These are phyloP conservation scores for Isurus oxyrinchus DNA, from an alignment of 2,113 vertebrate species.

Conservation along the genomic window DNA sequence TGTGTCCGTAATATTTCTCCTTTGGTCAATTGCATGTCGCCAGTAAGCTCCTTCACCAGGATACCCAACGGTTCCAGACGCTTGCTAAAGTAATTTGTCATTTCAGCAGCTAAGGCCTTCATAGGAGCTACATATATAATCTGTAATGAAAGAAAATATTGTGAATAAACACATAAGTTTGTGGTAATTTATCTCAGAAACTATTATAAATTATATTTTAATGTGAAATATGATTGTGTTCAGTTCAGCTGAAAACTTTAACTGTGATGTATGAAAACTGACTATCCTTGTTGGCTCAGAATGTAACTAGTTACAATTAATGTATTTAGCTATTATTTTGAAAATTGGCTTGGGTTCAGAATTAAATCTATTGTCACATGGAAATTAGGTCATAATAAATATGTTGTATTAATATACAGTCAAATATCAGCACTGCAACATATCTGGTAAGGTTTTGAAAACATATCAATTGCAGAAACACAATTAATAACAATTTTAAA, in stretches of 20 bases:
- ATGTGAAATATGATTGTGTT: conserved; percentile 70
- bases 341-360: conserved; percentile 58
- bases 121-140: conserved; percentile 95
- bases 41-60: conserved; percentile 84
- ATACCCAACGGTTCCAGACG: conserved; percentile 86
- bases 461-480: not conserved
- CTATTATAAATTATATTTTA: conserved; percentile 72
- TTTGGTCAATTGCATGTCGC: conserved; percentile 97
- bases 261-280: conserved; percentile 74
- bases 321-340: conserved; percentile 53
- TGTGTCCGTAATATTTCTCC: conserved; percentile 93
- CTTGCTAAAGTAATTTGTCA: conserved; percentile 98
- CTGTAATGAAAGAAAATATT: conserved; percentile 65
- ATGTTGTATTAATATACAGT: conserved; percentile 43
- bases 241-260: conserved; percentile 63
- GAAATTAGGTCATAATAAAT: conserved; percentile 48
- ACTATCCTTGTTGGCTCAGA: conserved; percentile 55
- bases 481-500: conserved; percentile 39
- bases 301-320: conserved; percentile 54
- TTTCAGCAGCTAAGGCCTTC: conserved; percentile 98
- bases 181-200: conserved; percentile 68
- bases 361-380: conserved; percentile 50
- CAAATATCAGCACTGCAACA: conserved; percentile 44
- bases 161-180: conserved; percentile 76
- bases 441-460: not conserved